Evolutionary conservation across 1,140 invertebrate genomes (phyloP), one percentile per base, ranked within the genome.

Genomic region (Habropoda laboriosa): DNA sequence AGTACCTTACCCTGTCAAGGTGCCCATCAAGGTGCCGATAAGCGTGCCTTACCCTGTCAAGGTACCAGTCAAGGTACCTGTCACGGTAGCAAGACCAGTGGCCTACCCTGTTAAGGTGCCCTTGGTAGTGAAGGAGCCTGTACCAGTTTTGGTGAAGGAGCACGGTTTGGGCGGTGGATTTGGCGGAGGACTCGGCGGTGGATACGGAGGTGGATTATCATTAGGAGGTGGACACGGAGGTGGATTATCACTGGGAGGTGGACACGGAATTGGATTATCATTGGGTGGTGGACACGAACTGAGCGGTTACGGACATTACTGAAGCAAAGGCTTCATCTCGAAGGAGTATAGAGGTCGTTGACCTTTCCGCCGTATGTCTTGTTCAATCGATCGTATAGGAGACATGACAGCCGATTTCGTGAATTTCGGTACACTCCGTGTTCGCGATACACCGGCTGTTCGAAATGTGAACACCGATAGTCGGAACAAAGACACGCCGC

Each of bases 11-110:
- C 94, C 85, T 77, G 93, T 91, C 70, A 94, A 93, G 80, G 93
- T 94, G n/a, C 94, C 94, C 63, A 90, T 94, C 3, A 94, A 94
- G 86, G 94, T 95, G 4, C 93, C 93, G 49, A 90, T 90, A 21
- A 87, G 88, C 47, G 90, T 92, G 42, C 91, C 91, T 5, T 91
- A 92, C 21, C 89, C 92, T 35, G 92, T 93, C 53, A 91, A 89
- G 89, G 93, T 83, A 74, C 92, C 88, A 61, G 91, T 92, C 83
- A 94, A 93, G 86, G 93, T 94, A 16, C 94, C 94, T 47, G 91
- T 94, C 8, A 94, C 94, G 76, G 93, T 95, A 0, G 88, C 93
- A 21, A 93, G 94, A 13, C 87, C 84, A 27, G 88, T 90, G 27
- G 92, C 93, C 4, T 90, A 90, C 16, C 90, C 92, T 40, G 91